Percentiles rank a stretch among this genome's conserved stretches.
Evolutionary conservation across 2,888 invertebrate genomes (phyloP).

Genomic region (Sepioteuthis lessoniana): DNA sequence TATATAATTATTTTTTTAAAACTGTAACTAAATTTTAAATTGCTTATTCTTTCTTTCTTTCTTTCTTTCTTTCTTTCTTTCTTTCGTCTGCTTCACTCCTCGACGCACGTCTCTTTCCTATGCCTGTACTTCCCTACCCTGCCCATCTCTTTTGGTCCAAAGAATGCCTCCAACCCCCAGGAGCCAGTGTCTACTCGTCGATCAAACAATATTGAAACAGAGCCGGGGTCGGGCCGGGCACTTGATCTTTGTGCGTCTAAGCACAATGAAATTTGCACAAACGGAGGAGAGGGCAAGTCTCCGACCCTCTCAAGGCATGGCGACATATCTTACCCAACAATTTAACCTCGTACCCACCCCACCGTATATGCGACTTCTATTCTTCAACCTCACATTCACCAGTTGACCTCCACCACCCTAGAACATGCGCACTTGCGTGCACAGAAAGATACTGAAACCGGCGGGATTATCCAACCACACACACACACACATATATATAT

Average conservation of each 20-base stretch:
- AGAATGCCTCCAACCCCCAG: background rate
- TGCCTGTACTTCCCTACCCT: background rate
- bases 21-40: background rate
- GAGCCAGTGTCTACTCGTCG: background rate
- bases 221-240: background rate
- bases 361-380: background rate
- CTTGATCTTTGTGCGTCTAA: background rate
- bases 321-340: background rate
- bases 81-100: background rate
- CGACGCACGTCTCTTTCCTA: background rate
- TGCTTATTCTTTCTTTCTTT: no score
- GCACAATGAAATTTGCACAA: conserved; percentile 33
- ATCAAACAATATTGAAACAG: background rate
- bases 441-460: background rate
- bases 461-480: background rate
- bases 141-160: background rate
- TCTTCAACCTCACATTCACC: background rate
- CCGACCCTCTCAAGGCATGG: background rate
- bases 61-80: background rate
- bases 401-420: background rate
- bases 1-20: background rate
- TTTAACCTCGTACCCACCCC: background rate
- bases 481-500: background rate
- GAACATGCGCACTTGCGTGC: background rate
- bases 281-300: conserved; percentile 1